A percentile compares a stretch with the other conserved stretches of the same genome.
phyloP scores from a whole-genome alignment of 2,888 invertebrate genomes.

The Leptarthrus brevirostris region DNA sequence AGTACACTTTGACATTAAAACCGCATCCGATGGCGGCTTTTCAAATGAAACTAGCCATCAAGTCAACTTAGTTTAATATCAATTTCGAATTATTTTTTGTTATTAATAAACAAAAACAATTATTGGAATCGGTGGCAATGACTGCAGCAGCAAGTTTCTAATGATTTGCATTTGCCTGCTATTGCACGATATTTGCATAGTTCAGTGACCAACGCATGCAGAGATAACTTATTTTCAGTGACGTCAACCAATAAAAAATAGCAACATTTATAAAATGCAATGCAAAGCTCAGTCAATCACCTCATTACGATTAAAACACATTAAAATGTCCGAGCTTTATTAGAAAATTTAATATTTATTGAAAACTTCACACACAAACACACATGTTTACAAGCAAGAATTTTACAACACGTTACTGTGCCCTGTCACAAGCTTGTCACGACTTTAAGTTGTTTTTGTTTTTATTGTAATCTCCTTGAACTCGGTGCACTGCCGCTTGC shows the following conservation, averaged over 20 bases:
- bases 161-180: constrained; percentile 29
- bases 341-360: background rate
- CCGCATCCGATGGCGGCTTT: too few species aligned
- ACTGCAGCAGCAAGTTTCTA: constrained; percentile 19
- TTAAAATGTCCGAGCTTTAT: background rate
- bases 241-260: background rate
- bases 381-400: too few species aligned
- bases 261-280: background rate
- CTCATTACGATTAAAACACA: background rate
- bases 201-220: constrained; percentile 32
- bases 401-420: background rate
- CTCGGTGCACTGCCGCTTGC: constrained; percentile 29
- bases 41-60: too few species aligned
- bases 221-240: constrained; percentile 33
- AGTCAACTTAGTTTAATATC: too few species aligned
- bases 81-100: constrained; percentile 1
- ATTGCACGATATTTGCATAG: constrained; percentile 41
- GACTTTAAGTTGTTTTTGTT: background rate
- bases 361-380: background rate
- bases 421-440: background rate
- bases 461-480: constrained; percentile 39
- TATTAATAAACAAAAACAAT: constrained; percentile 12
- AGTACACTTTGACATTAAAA: too few species aligned
- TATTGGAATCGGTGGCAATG: background rate
- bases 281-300: background rate